A percentile compares a stretch with the other conserved stretches of the same genome.
Conservation (phyloP, 53 echinoderm and acorn worm species). For the Astropecten irregularis region DNA sequence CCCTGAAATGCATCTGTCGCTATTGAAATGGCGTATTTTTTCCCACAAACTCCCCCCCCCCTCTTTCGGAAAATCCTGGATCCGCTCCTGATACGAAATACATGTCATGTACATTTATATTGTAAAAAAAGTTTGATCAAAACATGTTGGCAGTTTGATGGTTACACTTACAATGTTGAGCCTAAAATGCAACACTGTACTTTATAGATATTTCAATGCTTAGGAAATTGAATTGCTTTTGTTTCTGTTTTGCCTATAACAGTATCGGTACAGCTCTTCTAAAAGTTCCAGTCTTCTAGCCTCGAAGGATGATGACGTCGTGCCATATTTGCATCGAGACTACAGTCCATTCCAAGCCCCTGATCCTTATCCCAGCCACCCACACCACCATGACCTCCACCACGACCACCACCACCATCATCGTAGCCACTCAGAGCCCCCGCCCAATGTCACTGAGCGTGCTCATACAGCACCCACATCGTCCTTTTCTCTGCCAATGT, state of each 20-base stretch:
- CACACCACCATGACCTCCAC: neutral
- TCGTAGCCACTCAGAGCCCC: slow-evolving; percentile 39
- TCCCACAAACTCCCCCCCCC: no score
- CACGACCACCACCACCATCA: slow-evolving; percentile 3
- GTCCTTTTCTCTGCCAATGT: slow-evolving; percentile 34
- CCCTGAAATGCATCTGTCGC: no score
- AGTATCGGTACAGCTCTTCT: slow-evolving; percentile 55
- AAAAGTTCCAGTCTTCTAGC: slow-evolving; percentile 49
- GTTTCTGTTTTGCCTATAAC: neutral
- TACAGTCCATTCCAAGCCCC: slow-evolving; percentile 14
- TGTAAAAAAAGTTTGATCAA: no score
- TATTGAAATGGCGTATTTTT: no score
- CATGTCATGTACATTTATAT: no score
- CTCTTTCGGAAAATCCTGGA: no score
- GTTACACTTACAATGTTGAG: neutral
- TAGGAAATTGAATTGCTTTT: no score
- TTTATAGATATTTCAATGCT: no score
- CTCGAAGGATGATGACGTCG: slow-evolving; percentile 20
- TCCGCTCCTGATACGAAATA: no score
- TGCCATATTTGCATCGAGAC: neutral
- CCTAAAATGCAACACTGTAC: neutral
- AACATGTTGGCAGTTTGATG: neutral
- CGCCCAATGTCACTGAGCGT: slow-evolving; percentile 28
- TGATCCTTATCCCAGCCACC: neutral
- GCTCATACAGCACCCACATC: slow-evolving; percentile 46